Evolutionary conservation across 1,140 invertebrate species (phyloP).

Genomic region (Solenopsis invicta): DNA sequence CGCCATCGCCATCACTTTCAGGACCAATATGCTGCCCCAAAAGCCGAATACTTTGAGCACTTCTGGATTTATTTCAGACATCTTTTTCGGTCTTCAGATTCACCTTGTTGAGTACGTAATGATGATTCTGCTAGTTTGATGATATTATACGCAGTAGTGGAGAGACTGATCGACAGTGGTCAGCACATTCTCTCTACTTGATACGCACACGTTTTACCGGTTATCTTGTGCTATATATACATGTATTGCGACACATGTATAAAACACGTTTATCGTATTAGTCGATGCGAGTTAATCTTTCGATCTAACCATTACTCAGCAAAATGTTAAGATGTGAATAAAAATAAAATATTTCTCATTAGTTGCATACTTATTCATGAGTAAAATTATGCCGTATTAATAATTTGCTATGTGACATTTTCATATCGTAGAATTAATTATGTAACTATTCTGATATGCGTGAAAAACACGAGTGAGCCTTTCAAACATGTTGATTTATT

Average conservation of each 20-base stretch:
- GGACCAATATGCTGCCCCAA: conserved; percentile 88
- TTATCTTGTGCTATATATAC: not conserved
- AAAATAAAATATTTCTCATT: not conserved
- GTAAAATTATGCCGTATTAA: not conserved
- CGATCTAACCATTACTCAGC: not conserved
- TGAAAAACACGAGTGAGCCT: not conserved
- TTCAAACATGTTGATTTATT: not conserved
- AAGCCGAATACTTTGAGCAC: conserved; percentile 87
- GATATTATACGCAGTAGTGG: not conserved
- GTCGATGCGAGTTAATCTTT: not conserved
- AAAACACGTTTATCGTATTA: not conserved
- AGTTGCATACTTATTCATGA: not conserved
- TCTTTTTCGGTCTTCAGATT: not conserved
- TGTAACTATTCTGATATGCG: not conserved
- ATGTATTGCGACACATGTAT: not conserved
- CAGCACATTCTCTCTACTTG: too few species aligned
- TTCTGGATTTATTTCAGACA: conserved; percentile 51
- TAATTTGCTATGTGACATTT: not conserved
- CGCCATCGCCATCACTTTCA: conserved; percentile 89
- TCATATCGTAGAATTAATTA: not conserved
- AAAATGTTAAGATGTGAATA: not conserved
- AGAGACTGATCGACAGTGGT: not conserved
- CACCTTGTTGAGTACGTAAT: not conserved
- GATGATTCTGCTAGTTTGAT: not conserved
- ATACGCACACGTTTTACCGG: not conserved